Base-by-base conservation (phyloP, 2,797 vertebrate genomes). In the Aphelocoma californica region DNA sequence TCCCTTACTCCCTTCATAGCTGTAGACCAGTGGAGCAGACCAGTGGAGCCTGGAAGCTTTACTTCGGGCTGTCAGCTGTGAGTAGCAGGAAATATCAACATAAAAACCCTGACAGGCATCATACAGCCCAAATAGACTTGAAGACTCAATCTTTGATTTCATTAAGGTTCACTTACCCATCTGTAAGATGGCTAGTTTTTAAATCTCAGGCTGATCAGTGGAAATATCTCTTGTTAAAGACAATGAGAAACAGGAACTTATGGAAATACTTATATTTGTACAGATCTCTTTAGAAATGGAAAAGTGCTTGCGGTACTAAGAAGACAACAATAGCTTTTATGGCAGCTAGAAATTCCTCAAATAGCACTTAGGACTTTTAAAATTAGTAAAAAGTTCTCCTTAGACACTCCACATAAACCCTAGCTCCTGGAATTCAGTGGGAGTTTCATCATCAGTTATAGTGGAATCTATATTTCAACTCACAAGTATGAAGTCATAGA, bases 381-480 rank as follows among this genome's bases (percentile, higher is more conserved):
- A 95, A 73, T 84, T 69, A 92, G 14, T 31, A 67, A 50, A 56
- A 86, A 40, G 10, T 47, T 92, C 58, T 75, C 34, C 26, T 84
- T 44, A 90, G 45, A 58, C 40, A 12, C 29, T 48, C 9, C 20
- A 84, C 86, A 88, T 88, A 86, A 94, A 89, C 34, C 14, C 29
- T 85, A 67, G 32, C 64, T 92, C 67, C 74, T 91, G 71, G 57
- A 92, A 95, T 92, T 91, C 32, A 64, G 64, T 67, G 60, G 53
- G 74, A 96, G 64, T 90, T 95, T 87, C 71, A 79, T 86, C 78
- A 92, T 73, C 34, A 28, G 12, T 87, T 94, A 67, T 67, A 64
- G 36, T 40, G 47, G 32, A 88, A 51, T 75, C 81, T 79, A n/a
- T 66, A 70, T 92, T 95, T 95, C 74, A 86, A 62, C 14, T 48